Evolutionary conservation across 2,888 invertebrate genomes (phyloP), one percentile per base, ranked within the genome.

Genomic region (Formica aserva): DNA sequence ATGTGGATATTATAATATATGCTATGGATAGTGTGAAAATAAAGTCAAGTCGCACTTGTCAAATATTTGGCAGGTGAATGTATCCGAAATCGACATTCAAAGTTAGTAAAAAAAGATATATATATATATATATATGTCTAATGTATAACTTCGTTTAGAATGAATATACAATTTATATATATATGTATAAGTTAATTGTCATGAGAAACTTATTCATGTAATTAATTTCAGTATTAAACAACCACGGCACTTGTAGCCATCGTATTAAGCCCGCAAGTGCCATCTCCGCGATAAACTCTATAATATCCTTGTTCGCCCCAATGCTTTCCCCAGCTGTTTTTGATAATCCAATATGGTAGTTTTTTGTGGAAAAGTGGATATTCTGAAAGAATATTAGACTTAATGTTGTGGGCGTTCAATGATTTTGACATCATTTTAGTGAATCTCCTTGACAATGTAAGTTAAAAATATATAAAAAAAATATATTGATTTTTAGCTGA

Each of bases 291-390:
- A 95, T 97, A 99, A 81, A 99, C 97, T 88, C 98, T 96, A 95
- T 99, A 99, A 95, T 99, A 99, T 1, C 99, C 99, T 96, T 98
- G 97, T 95, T 98, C 98, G 57, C 99, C 99, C 99, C 99, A 99
- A 35, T 95, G 95, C 52, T 95, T 94, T 74, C 99, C 99, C 99
- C 99, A 99, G 15, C 98, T 98, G 95, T 99, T 99, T 96, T 99
- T 99, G 45, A 99, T 96, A 86, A 97, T 97, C 99, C 99, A 99
- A 94, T 97, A 99, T 0, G 98, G 98, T 63, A 98, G 94, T 0
- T 95, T 96, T 95, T 97, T 98, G 92, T 98, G 96, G 95, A 98
- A 98, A 60, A 97, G 94, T 11, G 97, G 97, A 95, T 98, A 98
- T 63, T 96, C 98, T 96, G 96, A 93, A 95, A 90, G 83, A 88